Evolutionary conservation across 2,113 vertebrate species (phyloP).

Genomic region (Peromyscus maniculatus): DNA sequence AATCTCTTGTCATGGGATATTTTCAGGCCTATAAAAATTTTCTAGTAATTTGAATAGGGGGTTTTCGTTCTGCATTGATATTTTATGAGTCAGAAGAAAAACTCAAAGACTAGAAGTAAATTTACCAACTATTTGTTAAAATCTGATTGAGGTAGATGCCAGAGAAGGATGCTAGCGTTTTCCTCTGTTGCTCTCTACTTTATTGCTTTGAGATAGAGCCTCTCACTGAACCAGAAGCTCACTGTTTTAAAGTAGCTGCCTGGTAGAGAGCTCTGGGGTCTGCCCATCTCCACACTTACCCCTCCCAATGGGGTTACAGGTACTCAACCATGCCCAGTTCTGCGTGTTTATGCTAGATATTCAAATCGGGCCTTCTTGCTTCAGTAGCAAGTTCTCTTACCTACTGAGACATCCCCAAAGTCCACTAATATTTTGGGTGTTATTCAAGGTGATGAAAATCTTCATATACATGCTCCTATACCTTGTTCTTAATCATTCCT

Average conservation of each 20-base stretch:
- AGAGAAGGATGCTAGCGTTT: background rate
- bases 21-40: background rate
- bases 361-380: background rate
- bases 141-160: background rate
- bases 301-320: background rate
- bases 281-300: background rate
- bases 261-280: background rate
- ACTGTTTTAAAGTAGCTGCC: background rate
- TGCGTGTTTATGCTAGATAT: background rate
- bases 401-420: no score
- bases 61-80: background rate
- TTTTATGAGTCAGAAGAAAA: background rate
- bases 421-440: background rate
- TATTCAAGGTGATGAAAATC: background rate
- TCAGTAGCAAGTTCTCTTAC: background rate
- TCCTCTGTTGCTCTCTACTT: background rate
- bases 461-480: background rate
- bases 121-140: background rate
- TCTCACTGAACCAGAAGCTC: background rate
- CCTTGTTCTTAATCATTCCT: background rate
- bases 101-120: constrained; percentile 21
- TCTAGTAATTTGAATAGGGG: background rate
- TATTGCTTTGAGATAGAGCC: background rate
- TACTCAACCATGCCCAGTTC: background rate
- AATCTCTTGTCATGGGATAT: background rate